A percentile compares a stretch with the other conserved stretches of the same genome.
Evolutionary conservation across 37 sponge, comb jelly and placozoan genomes (phyloP).

Genomic region (Haliclona indistincta): DNA sequence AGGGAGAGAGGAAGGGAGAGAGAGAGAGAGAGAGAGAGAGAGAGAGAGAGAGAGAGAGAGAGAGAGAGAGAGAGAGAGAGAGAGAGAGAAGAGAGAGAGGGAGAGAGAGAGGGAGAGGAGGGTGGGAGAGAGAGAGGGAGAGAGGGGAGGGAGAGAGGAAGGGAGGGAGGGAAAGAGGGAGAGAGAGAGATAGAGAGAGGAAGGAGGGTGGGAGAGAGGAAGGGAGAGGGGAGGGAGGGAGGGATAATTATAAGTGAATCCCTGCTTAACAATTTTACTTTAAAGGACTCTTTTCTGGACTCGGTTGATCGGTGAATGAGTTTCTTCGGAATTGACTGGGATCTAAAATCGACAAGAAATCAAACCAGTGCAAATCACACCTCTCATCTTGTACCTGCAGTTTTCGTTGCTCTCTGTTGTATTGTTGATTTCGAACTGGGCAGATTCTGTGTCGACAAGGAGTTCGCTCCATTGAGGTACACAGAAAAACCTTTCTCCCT

Average conservation of each 20-base stretch:
- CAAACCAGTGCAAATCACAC: neutral
- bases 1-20: constrained; percentile 4
- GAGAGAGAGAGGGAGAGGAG: neutral
- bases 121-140: neutral
- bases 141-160: neutral
- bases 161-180: neutral
- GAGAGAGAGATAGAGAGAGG: no score
- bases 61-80: neutral
- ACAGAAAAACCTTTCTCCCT: constrained; percentile 93
- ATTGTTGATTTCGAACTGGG: no score
- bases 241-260: no score
- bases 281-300: no score
- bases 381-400: neutral
- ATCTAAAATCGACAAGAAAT: neutral
- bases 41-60: neutral
- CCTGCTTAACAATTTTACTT: no score
- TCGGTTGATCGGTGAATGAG: no score
- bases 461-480: constrained; percentile 94
- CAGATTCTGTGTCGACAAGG: neutral
- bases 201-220: neutral
- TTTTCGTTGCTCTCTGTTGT: neutral
- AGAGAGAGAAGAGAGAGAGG: neutral
- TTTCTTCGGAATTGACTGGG: no score
- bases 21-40: neutral
- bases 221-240: neutral